Base-by-base conservation (phyloP, 2,888 invertebrate species). In the Megaustenia siamemsis region DNA sequence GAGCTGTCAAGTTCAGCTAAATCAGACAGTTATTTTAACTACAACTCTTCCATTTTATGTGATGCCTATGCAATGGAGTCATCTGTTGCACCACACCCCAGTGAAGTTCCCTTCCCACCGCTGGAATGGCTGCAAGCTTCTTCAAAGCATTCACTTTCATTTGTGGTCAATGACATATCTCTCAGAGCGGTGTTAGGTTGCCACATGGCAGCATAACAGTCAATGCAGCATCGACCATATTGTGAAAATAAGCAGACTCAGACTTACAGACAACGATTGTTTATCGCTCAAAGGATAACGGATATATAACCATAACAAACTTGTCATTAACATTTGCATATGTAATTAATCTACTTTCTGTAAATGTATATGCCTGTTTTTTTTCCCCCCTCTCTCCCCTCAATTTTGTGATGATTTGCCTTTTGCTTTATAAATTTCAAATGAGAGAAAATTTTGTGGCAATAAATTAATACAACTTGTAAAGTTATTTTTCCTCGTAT, bases 31-130 rank as follows among this genome's bases (percentile, higher is more conserved):
- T 63, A 45, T 45, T 32, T 84, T 35, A 69, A 43, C 43, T 71
- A 60, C 63, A 69, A 49, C 18, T 35, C 83, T 35, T 69, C 83
- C 40, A 45, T 12, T 40, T 24, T 43, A n/a, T 43, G 56, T 83
- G 71, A 83, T 83, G 77, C 75, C 38, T 83, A 83, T 78, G 83
- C 83, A 43, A 78, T 78, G 78, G 83, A 84, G 45, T 63, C 66
- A 28, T 56, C 49, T 43, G 18, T 71, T 66, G 83, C 83, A 56
- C 83, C 83, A 38, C 76, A 69, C 28, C 78, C 79, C 21, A 84
- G 63, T 71, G 68, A 78, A 53, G 43, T 84, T 35, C 83, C 83
- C 38, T 79, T 84, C 6, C 83, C 83, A 1, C 83, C 83, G 6
- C 77, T 83, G 49, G 77, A 83, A 35, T 83, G 83, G 83, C 68